Conservation (phyloP, 2,113 vertebrate species). For the Oreochromis spilurus region DNA sequence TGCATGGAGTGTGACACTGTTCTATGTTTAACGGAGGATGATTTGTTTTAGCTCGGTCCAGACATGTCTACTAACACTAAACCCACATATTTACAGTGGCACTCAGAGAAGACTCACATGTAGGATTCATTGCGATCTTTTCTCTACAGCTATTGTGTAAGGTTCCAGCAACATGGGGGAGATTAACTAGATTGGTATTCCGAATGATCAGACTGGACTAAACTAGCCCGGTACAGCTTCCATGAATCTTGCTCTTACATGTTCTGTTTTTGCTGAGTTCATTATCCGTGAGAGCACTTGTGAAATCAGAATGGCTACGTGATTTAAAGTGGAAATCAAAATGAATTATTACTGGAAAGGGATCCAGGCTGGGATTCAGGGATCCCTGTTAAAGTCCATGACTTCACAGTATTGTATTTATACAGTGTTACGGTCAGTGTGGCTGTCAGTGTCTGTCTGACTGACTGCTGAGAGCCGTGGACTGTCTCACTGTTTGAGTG, state of each 20-base stretch:
- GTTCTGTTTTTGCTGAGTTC: not conserved
- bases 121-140: not conserved
- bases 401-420: not conserved
- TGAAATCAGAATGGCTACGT: conserved; percentile 15
- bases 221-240: not conserved
- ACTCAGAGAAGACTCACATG: not conserved
- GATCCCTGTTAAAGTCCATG: not conserved
- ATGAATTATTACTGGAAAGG: not conserved
- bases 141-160: not conserved
- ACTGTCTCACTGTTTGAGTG: conserved; percentile 10
- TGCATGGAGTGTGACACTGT: not conserved
- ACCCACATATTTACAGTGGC: not conserved
- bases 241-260: not conserved
- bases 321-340: conserved; percentile 24
- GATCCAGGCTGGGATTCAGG: not conserved
- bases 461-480: conserved; percentile 14
- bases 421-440: not conserved
- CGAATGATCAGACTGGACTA: not conserved
- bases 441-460: conserved; percentile 10
- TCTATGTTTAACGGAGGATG: not conserved
- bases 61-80: not conserved
- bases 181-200: not conserved
- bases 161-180: not conserved
- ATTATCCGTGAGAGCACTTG: not conserved
- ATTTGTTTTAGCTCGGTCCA: not conserved